These are phyloP conservation scores for Holotrichia oblita DNA, from an alignment of 1,140 invertebrate genomes.

Conservation along the genomic window DNA sequence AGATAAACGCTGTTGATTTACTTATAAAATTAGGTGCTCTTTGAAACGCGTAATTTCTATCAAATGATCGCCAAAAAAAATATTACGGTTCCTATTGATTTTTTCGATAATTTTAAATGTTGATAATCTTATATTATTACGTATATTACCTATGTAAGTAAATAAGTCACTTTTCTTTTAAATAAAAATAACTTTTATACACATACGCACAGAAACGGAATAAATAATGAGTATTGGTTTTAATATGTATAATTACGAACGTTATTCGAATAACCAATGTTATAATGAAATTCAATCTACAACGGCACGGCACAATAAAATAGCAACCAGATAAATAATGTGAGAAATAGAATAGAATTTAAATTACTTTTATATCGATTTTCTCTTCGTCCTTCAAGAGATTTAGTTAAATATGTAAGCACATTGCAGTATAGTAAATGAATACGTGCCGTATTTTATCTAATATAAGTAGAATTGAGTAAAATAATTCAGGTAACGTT, in stretches of 20 bases:
- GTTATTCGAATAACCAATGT: not conserved
- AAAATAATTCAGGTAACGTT: not conserved
- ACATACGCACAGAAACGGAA: not conserved
- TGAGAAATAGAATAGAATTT: constrained; percentile 20
- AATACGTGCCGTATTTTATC: not conserved
- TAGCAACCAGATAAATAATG: constrained; percentile 19
- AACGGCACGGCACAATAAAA: not conserved
- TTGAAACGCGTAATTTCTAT: too few species aligned
- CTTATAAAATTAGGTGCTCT: too few species aligned
- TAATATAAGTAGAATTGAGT: not conserved
- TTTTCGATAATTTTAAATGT: too few species aligned
- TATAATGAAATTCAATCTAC: constrained; percentile 4
- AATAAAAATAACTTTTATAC: too few species aligned
- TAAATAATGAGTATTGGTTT: not conserved
- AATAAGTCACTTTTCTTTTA: too few species aligned
- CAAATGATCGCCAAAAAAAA: too few species aligned
- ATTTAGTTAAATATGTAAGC: not conserved
- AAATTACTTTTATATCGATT: constrained; percentile 29
- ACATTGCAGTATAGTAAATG: not conserved
- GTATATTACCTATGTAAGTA: too few species aligned
- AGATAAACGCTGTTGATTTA: not conserved
- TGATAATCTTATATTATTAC: too few species aligned
- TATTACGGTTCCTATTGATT: too few species aligned
- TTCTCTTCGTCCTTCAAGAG: not conserved
- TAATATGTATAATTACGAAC: too few species aligned